These are phyloP conservation scores for Heliconius eleuchia DNA, from an alignment of 1,140 invertebrate genomes.

Conservation along the genomic window DNA sequence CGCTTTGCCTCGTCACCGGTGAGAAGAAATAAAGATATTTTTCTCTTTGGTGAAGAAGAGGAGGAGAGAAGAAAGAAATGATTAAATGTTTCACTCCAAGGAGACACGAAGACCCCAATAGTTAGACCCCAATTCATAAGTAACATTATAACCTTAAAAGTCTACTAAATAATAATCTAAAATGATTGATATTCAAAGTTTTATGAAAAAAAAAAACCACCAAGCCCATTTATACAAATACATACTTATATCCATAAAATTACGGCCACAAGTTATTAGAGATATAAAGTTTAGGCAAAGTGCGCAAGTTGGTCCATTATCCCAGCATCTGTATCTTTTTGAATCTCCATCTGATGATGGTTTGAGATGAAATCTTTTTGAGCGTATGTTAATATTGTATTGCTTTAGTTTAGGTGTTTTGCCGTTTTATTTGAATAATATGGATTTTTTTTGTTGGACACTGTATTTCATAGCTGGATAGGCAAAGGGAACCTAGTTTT, in stretches of 20 bases:
- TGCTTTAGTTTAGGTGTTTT: background rate
- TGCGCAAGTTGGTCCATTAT: conserved; percentile 43
- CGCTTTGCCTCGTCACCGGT: too few relatives aligned
- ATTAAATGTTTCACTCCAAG: too few relatives aligned
- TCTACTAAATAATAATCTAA: conserved; percentile 16
- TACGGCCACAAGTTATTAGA: conserved; percentile 36
- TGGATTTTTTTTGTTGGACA: too few relatives aligned
- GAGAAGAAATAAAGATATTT: too few relatives aligned
- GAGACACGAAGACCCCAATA: too few relatives aligned
- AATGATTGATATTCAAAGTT: conserved; percentile 33
- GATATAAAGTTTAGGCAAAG: conserved; percentile 43
- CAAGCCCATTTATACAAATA: conserved; percentile 35
- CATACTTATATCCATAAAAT: conserved; percentile 29
- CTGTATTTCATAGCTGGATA: too few relatives aligned
- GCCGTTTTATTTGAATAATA: background rate
- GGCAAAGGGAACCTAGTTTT: too few relatives aligned
- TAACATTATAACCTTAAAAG: background rate
- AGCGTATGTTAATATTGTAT: conserved; percentile 22
- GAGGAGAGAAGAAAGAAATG: too few relatives aligned
- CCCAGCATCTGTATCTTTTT: conserved; percentile 36
- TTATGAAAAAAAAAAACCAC: conserved; percentile 24
- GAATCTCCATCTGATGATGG: conserved; percentile 39
- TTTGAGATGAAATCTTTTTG: conserved; percentile 23
- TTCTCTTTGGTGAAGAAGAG: too few relatives aligned
- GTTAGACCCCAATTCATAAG: background rate